A percentile compares a stretch with the other conserved stretches of the same genome.
Conservation (phyloP, 1,140 invertebrate species). For the Papilio polyxenes region DNA sequence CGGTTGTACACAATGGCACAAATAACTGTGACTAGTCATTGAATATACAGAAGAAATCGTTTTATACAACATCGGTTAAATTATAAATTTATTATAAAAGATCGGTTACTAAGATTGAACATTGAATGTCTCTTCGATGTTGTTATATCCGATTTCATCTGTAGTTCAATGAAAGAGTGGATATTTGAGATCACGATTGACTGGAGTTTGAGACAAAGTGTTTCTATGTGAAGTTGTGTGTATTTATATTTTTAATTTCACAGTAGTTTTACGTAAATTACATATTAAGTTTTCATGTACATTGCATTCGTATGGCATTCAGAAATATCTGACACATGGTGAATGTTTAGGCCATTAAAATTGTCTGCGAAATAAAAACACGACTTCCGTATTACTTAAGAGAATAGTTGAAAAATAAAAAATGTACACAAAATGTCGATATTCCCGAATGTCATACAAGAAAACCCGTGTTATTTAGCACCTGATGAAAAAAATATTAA, state of each 20-base stretch:
- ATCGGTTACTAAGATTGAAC: not conserved
- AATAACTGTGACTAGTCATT: slow-evolving; percentile 28
- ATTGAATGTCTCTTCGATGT: not conserved
- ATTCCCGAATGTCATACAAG: slow-evolving; percentile 47
- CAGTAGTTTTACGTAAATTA: slow-evolving; percentile 23
- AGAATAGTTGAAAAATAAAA: not conserved
- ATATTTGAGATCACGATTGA: slow-evolving; percentile 35
- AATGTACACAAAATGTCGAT: slow-evolving; percentile 58
- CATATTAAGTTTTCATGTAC: slow-evolving; percentile 36
- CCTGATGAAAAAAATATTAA: slow-evolving; percentile 51
- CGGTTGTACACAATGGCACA: slow-evolving; percentile 14
- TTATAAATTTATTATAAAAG: not conserved
- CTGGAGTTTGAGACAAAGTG: slow-evolving; percentile 4
- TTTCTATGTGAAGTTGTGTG: not conserved
- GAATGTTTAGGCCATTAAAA: slow-evolving; percentile 27
- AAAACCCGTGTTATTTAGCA: slow-evolving; percentile 60
- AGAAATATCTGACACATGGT: slow-evolving; percentile 31
- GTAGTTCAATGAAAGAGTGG: not conserved
- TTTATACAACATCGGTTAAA: not conserved
- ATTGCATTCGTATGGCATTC: slow-evolving; percentile 12
- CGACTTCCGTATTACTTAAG: not conserved
- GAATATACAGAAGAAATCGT: not conserved
- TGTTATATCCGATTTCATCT: not conserved
- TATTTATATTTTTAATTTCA: not conserved
- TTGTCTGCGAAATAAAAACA: not conserved